Conservation (phyloP, 2,113 vertebrate species). For the Anolis sagrei region DNA sequence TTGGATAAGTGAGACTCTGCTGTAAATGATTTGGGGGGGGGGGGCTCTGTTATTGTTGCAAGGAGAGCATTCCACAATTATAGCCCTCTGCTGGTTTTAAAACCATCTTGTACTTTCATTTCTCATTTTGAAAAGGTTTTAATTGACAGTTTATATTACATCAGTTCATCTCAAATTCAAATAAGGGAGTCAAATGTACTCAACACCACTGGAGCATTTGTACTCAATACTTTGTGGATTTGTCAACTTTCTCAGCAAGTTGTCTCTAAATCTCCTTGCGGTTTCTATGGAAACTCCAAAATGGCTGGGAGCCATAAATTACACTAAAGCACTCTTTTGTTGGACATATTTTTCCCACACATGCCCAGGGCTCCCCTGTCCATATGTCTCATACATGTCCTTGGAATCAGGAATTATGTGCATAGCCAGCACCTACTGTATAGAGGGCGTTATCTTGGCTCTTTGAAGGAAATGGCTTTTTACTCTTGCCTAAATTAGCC, state of each 20-base stretch:
- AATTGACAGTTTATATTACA: constrained; percentile 25
- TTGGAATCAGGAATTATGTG: neutral
- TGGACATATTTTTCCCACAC: constrained; percentile 19
- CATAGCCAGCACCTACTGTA: constrained; percentile 20
- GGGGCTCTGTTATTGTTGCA: neutral
- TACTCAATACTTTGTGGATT: constrained; percentile 33
- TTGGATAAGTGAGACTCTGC: too few relatives aligned
- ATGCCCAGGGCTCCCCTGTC: constrained; percentile 21
- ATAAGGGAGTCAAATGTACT: constrained; percentile 20
- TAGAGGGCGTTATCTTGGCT: constrained; percentile 8
- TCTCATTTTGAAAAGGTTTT: constrained; percentile 5
- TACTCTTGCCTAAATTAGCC: neutral
- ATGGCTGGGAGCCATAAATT: constrained; percentile 43
- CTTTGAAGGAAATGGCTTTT: neutral
- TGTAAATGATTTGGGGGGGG: neutral
- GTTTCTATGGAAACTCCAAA: constrained; percentile 58
- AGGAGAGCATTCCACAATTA: neutral
- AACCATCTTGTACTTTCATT: constrained; percentile 3
- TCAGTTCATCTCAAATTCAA: constrained; percentile 25
- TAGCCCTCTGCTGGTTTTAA: neutral
- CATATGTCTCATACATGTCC: constrained; percentile 16
- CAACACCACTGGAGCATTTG: constrained; percentile 12
- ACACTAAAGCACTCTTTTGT: constrained; percentile 14
- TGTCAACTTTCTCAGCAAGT: constrained; percentile 40
- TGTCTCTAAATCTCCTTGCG: constrained; percentile 14